A percentile compares a stretch with the other conserved stretches of the same genome.
These are phyloP conservation scores for Erpornis zantholeuca DNA, from an alignment of 2,113 vertebrate genomes.

Conservation along the genomic window DNA sequence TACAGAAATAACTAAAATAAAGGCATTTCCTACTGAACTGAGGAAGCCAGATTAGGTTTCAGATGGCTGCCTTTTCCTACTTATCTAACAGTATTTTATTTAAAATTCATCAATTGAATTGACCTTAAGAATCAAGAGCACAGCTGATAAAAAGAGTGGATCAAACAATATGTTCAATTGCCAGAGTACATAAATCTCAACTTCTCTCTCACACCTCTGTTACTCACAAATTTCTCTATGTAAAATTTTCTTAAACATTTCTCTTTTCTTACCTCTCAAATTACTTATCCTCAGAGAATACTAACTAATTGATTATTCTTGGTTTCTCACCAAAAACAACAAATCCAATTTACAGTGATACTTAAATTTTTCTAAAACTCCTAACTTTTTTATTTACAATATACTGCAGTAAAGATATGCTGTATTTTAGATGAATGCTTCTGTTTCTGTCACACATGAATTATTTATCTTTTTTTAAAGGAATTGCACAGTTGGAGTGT, in stretches of 20 bases:
- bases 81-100: conserved; percentile 29
- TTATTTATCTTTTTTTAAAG: background rate
- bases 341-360: background rate
- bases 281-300: background rate
- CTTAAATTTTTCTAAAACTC: background rate
- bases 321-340: background rate
- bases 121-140: background rate
- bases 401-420: background rate
- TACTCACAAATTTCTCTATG: background rate
- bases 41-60: conserved; percentile 15
- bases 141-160: background rate
- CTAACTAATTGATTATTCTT: background rate
- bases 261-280: background rate
- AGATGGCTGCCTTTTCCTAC: background rate
- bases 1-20: background rate
- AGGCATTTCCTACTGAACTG: conserved; percentile 2
- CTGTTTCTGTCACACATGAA: background rate
- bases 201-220: background rate
- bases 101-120: conserved; percentile 15
- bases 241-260: background rate
- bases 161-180: background rate
- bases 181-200: background rate
- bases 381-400: background rate
- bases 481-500: background rate
- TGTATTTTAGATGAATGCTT: background rate